Base-by-base conservation (phyloP, 2,888 invertebrate genomes). In the Archaeoteleia sp. region DNA sequence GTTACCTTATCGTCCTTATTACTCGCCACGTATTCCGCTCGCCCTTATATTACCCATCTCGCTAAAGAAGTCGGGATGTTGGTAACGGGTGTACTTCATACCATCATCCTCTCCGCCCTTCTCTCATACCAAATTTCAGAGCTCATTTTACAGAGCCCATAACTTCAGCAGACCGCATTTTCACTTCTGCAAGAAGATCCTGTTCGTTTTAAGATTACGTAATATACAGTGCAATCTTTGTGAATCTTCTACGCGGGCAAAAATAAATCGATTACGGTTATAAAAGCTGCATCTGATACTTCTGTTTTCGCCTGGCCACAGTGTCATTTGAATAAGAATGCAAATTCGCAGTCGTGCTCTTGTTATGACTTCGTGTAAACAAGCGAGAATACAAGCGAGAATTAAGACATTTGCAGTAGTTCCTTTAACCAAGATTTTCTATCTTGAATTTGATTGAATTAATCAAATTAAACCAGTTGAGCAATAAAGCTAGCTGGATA, bases 1-100 rank as follows among this genome's bases (percentile, higher is more conserved):
- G 78, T 72, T 74, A 71, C 71, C 71, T 61, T 66, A 61, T 70
- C 72, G 67, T 75, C 72, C 76, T 79, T 80, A 79, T 80, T 80
- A 78, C 74, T 49, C 57, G 71, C 74, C 73, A 70, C 76, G 75
- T 78, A 78, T 80, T 80, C 74, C 43, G 65, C 67, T 57, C 60
- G 43, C 69, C 67, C 65, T 75, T 75, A 77, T 75, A 77, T 78
- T 74, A 74, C 70, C 54, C 65, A 55, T 45, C 67, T 67, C 63
- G 53, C 65, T 53, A 42, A 69, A 66, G 67, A 53, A 63, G 45
- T 43, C 51, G 34, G 45, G 55, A 25, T 29, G 32, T 6, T 53
- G 60, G 49, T 40, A 61, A 60, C 54, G 49, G 67, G 60, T 68
- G 65, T 61, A 54, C 37, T 51, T 55, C 60, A 48, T 48, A 62